phyloP scores from a whole-genome alignment of 2,888 invertebrate genomes.

The Drosophila mayaguana region DNA sequence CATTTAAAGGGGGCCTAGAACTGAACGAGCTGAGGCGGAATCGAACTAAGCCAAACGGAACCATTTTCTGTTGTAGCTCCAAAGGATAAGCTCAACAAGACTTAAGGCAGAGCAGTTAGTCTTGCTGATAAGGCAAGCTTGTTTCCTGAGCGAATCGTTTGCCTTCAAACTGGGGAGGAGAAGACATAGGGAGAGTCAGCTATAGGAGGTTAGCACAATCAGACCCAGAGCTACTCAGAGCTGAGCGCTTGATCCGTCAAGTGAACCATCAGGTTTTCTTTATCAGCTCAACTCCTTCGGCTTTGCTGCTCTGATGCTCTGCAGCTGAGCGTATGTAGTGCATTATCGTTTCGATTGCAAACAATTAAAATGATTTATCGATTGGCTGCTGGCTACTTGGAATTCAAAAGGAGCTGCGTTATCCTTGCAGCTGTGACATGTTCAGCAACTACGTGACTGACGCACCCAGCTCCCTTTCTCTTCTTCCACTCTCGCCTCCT shows the following conservation, averaged over 20 bases:
- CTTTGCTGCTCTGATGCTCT: no score
- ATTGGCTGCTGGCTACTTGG: constrained; percentile 39
- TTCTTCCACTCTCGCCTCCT: background rate
- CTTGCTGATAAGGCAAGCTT: no score
- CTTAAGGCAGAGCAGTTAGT: no score
- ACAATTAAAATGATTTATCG: constrained; percentile 77
- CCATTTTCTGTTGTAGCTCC: no score
- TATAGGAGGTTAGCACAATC: background rate
- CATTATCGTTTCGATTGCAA: constrained; percentile 50
- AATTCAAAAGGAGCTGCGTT: constrained; percentile 24
- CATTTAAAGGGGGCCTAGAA: background rate
- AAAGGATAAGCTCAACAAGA: no score
- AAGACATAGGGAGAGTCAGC: no score
- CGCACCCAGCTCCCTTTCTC: background rate
- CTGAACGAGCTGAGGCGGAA: no score
- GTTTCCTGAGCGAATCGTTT: no score
- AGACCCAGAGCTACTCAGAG: background rate
- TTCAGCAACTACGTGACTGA: constrained; percentile 63
- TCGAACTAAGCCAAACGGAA: no score
- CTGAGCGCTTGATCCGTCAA: no score
- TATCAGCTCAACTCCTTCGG: background rate
- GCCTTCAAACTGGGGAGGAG: no score
- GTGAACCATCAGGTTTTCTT: background rate
- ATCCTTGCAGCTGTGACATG: constrained; percentile 67
- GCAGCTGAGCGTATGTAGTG: constrained; percentile 15